Evolutionary conservation across 2,888 invertebrate species (phyloP).

Genomic region (Quadriops clusia): DNA sequence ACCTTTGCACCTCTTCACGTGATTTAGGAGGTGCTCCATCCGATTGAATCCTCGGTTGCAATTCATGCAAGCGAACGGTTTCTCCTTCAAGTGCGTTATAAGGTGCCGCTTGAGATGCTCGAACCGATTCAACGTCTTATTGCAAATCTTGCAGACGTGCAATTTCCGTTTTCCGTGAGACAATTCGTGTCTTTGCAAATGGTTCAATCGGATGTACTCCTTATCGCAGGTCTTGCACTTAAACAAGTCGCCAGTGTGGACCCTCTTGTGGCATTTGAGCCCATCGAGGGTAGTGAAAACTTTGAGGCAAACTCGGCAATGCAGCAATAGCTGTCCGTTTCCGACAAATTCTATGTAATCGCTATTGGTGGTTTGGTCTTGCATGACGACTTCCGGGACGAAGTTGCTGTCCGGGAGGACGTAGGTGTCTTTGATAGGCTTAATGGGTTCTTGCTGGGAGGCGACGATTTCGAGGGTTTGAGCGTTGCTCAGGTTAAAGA

Average conservation of each 20-base stretch:
- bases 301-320: constrained; percentile 31
- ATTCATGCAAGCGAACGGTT: constrained; percentile 32
- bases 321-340: constrained; percentile 31
- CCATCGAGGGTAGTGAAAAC: constrained; percentile 33
- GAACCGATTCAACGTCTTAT: constrained; percentile 32
- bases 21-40: constrained; percentile 32
- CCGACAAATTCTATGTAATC: constrained; percentile 33
- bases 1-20: constrained; percentile 33
- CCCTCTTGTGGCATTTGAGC: constrained; percentile 28
- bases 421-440: too few species aligned
- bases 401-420: too few species aligned
- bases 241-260: constrained; percentile 30
- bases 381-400: too few species aligned
- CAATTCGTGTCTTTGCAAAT: constrained; percentile 32
- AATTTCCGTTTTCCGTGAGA: constrained; percentile 31
- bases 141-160: constrained; percentile 35
- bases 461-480: too few species aligned
- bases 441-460: too few species aligned
- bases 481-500: too few species aligned
- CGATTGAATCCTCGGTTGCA: constrained; percentile 36
- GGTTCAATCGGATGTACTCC: constrained; percentile 31
- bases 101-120: constrained; percentile 35
- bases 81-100: constrained; percentile 33
- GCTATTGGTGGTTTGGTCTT: too few species aligned
- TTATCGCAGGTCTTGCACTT: constrained; percentile 35